These are phyloP conservation scores for Euura saliciscinereae DNA, from an alignment of 1,140 invertebrate species.

Conservation along the genomic window DNA sequence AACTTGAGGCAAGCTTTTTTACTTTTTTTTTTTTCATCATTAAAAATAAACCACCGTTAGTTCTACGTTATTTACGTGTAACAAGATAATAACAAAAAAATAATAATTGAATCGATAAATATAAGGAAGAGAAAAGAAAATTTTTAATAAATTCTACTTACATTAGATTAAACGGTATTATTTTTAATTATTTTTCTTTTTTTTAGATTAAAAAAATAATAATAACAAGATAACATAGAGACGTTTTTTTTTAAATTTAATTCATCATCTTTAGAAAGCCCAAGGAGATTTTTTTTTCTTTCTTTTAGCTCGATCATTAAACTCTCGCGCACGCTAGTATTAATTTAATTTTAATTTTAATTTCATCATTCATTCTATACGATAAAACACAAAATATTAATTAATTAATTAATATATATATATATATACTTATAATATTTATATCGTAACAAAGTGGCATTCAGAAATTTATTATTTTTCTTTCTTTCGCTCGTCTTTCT, in stretches of 20 bases:
- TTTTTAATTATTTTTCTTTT: not conserved
- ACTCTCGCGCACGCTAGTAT: not conserved
- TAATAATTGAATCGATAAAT: too few relatives aligned
- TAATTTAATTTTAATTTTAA: not conserved
- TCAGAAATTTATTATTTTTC: conserved; percentile 44
- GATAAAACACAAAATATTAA: conserved; percentile 52
- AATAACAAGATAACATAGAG: too few relatives aligned
- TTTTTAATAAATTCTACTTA: too few relatives aligned
- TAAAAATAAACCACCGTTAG: not conserved
- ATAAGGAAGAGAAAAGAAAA: too few relatives aligned
- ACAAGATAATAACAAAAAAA: too few relatives aligned
- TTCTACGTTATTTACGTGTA: not conserved
- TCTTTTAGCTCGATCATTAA: not conserved
- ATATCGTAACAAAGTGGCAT: conserved; percentile 56
- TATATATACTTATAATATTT: conserved; percentile 23
- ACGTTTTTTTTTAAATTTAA: conserved; percentile 11
- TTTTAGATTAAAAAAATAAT: not conserved
- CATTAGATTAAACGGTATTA: too few relatives aligned
- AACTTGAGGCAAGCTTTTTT: not conserved
- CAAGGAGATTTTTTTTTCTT: conserved; percentile 21
- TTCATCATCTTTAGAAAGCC: conserved; percentile 48
- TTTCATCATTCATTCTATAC: conserved; percentile 30
- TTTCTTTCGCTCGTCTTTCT: conserved; percentile 18
- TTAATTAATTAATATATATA: conserved; percentile 34
- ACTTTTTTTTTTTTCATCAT: not conserved